phyloP scores from a whole-genome alignment of 2,797 vertebrate species.

The Zalophus californianus region DNA sequence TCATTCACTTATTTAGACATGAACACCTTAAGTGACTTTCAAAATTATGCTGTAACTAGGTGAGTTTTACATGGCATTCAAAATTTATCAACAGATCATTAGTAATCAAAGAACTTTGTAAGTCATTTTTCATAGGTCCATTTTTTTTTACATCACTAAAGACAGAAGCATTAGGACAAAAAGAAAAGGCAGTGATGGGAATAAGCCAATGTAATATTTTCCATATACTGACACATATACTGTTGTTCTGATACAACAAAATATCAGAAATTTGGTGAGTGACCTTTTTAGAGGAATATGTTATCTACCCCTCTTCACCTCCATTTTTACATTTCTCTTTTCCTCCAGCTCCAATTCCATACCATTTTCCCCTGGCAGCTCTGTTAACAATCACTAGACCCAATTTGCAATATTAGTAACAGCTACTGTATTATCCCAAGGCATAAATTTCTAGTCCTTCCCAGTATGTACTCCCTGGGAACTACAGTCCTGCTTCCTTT shows the following conservation, averaged over 20 bases:
- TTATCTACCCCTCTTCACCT: neutral
- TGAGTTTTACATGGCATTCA: neutral
- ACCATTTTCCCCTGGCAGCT: neutral
- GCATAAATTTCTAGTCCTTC: neutral
- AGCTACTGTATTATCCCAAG: neutral
- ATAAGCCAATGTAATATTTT: slow-evolving; percentile 16
- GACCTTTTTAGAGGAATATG: neutral
- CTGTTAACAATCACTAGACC: neutral
- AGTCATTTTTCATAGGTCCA: neutral
- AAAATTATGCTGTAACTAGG: slow-evolving; percentile 18
- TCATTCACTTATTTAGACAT: neutral
- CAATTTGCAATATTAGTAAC: neutral
- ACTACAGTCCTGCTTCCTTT: neutral
- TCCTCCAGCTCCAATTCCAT: neutral
- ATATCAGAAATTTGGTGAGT: neutral
- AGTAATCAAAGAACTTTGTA: neutral
- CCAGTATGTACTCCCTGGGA: neutral
- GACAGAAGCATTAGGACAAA: neutral
- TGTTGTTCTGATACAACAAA: neutral
- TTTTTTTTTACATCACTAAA: neutral
- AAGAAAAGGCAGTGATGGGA: slow-evolving; percentile 17
- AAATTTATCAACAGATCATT: slow-evolving; percentile 19
- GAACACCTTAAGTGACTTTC: neutral
- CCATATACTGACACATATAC: neutral
- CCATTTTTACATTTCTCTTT: slow-evolving; percentile 11